Evolutionary conservation across 2,888 invertebrate genomes (phyloP).

Genomic region (Rhaphigaster nebulosa): DNA sequence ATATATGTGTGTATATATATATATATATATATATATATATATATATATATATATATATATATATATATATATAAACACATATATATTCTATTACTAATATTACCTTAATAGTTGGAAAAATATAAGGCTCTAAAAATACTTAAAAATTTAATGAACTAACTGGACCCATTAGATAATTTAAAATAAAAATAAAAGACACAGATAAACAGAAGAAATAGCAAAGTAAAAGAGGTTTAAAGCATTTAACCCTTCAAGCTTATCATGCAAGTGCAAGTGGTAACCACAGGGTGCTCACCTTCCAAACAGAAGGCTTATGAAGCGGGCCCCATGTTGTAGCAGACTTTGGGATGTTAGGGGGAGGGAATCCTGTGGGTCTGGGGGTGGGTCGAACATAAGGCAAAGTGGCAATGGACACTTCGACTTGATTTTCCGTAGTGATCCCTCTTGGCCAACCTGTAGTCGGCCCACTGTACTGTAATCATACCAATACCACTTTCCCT

Average conservation of each 20-base stretch:
- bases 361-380: conserved; percentile 70
- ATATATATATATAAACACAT: not conserved
- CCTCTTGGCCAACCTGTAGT: conserved; percentile 70
- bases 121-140: not conserved
- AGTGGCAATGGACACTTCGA: conserved; percentile 62
- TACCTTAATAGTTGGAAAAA: not conserved
- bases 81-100: not conserved
- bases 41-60: too few relatives aligned
- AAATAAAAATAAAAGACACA: not conserved
- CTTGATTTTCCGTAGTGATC: conserved; percentile 63
- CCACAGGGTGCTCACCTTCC: conserved; percentile 73
- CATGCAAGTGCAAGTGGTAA: conserved; percentile 59
- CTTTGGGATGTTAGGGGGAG: conserved; percentile 74
- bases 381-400: conserved; percentile 64
- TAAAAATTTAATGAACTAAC: not conserved
- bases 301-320: conserved; percentile 76
- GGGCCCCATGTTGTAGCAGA: conserved; percentile 77
- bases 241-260: conserved; percentile 48
- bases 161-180: not conserved
- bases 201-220: conserved; percentile 15
- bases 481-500: conserved; percentile 61
- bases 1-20: too few relatives aligned
- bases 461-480: conserved; percentile 66
- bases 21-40: too few relatives aligned
- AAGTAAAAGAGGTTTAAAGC: conserved; percentile 24